These are phyloP conservation scores for Samia ricini DNA, from an alignment of 1,140 invertebrate species.

Conservation along the genomic window DNA sequence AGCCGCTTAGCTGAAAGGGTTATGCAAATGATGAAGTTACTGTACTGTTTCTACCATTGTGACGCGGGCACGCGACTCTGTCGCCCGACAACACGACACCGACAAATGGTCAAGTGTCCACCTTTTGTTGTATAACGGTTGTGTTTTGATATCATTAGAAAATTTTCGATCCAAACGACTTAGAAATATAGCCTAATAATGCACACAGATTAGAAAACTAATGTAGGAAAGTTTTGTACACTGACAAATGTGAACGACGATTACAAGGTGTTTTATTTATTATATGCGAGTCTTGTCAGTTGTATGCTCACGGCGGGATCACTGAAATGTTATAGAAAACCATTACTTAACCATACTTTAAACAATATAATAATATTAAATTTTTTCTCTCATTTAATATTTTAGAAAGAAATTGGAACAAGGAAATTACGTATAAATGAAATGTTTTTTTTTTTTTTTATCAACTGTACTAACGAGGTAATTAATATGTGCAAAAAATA, in stretches of 20 bases:
- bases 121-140: conserved; percentile 65
- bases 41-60: background rate
- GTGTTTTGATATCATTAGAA: conserved; percentile 68
- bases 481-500: no score
- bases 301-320: background rate
- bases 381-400: no score
- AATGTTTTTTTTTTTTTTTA: no score
- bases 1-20: no score
- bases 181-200: conserved; percentile 62
- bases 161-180: conserved; percentile 52
- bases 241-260: conserved; percentile 39
- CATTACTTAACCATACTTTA: no score
- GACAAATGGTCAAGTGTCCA: conserved; percentile 47
- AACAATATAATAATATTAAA: no score
- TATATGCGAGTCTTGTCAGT: background rate
- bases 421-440: no score
- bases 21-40: background rate
- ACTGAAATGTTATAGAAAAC: background rate
- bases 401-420: no score
- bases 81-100: conserved; percentile 38
- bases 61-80: conserved; percentile 53
- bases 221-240: conserved; percentile 53
- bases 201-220: conserved; percentile 57
- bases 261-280: background rate
- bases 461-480: no score